A percentile compares a stretch with the other conserved stretches of the same genome.
Evolutionary conservation across 2,888 invertebrate species (phyloP).

Genomic region (Eristalis intricaria): DNA sequence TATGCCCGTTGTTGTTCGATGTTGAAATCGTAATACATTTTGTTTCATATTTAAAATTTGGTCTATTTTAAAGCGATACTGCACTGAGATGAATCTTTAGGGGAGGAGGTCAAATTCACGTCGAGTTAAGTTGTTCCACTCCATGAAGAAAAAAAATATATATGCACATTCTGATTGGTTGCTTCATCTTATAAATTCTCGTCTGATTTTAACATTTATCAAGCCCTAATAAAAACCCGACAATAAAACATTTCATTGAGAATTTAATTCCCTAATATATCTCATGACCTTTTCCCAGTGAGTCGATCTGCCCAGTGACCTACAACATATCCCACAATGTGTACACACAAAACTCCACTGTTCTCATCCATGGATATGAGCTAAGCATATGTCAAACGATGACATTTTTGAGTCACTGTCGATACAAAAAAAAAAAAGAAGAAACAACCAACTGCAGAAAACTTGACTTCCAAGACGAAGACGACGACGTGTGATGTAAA

Average conservation of each 20-base stretch:
- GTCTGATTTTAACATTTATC: not conserved
- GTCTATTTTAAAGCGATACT: too few relatives aligned
- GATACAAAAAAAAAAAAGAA: conserved; percentile 22
- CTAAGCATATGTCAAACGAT: conserved; percentile 11
- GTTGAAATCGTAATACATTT: too few relatives aligned
- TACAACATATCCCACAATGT: conserved; percentile 10
- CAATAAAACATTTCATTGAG: not conserved
- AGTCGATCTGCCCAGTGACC: conserved; percentile 1
- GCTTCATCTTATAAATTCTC: not conserved
- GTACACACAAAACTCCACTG: conserved; percentile 35
- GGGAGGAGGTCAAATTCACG: too few relatives aligned
- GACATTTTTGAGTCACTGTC: conserved; percentile 56
- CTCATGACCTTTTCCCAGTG: conserved; percentile 23
- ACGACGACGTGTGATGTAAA: conserved; percentile 57
- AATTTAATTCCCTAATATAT: not conserved
- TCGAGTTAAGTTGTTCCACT: too few relatives aligned
- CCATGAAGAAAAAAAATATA: not conserved
- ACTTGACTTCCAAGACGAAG: conserved; percentile 26
- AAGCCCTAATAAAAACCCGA: not conserved
- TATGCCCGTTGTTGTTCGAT: too few relatives aligned
- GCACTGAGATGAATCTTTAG: too few relatives aligned
- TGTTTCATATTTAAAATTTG: too few relatives aligned
- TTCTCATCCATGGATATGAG: not conserved
- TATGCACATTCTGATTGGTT: not conserved
- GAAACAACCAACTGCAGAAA: conserved; percentile 11